Evolutionary conservation across 2,113 vertebrate genomes (phyloP).

Genomic region (Myanophis thanlyinensis): DNA sequence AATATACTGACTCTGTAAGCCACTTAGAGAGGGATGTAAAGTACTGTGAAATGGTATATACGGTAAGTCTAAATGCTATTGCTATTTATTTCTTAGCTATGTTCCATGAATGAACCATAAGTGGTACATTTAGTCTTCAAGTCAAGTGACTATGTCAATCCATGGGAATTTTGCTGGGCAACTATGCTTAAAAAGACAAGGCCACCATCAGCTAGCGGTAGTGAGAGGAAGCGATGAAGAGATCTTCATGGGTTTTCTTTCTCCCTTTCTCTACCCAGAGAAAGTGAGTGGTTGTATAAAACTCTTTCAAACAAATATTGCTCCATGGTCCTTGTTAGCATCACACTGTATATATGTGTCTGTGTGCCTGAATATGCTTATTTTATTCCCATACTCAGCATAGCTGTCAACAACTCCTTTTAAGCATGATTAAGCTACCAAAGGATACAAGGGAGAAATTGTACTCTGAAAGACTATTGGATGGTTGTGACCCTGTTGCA

Average conservation of each 20-base stretch:
- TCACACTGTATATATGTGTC: background rate
- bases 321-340: constrained; percentile 28
- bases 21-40: no score
- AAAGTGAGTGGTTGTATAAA: constrained; percentile 8
- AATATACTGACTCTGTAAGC: no score
- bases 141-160: background rate
- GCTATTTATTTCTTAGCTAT: background rate
- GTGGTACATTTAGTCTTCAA: background rate
- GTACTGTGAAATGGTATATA: background rate
- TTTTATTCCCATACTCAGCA: constrained; percentile 30
- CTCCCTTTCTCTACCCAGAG: background rate
- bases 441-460: constrained; percentile 27
- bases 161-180: background rate
- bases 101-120: background rate
- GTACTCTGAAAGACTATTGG: background rate
- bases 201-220: background rate
- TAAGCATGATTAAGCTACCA: constrained; percentile 25
- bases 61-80: background rate
- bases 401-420: constrained; percentile 20
- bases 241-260: background rate
- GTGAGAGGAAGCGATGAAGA: background rate
- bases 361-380: background rate
- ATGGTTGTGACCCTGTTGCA: constrained; percentile 34
- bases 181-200: background rate
- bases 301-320: constrained; percentile 17